A percentile compares a stretch with the other conserved stretches of the same genome.
Conservation (phyloP, 2,888 invertebrate genomes). For the Parasteatoda lunata region DNA sequence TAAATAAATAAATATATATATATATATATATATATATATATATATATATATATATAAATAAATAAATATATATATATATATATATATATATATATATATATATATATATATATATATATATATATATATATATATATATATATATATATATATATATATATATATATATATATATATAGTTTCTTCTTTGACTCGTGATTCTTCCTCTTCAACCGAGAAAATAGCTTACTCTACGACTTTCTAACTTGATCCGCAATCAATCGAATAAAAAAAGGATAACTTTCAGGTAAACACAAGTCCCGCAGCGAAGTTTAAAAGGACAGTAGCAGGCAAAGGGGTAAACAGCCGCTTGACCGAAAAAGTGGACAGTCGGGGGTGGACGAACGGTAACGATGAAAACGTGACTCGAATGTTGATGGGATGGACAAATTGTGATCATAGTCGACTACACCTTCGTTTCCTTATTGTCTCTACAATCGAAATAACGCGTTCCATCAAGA, state of each 20-base stretch:
- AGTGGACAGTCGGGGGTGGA: constrained; percentile 64
- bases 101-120: no score
- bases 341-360: constrained; percentile 59
- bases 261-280: background rate
- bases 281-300: background rate
- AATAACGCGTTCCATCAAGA: no score
- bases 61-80: no score
- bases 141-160: no score
- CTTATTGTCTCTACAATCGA: background rate
- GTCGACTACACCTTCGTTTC: background rate
- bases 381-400: constrained; percentile 54
- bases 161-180: no score
- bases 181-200: no score
- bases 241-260: no score
- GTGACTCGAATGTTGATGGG: constrained; percentile 40
- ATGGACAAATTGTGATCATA: background rate
- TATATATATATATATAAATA: background rate
- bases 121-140: no score
- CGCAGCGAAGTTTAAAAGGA: constrained; percentile 51
- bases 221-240: no score
- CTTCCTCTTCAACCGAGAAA: no score
- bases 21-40: constrained; percentile 13
- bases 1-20: constrained; percentile 10
- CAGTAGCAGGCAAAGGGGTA: constrained; percentile 19
- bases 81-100: no score